Evolutionary conservation across 2,888 invertebrate genomes (phyloP).

Genomic region (Zaprionus bogoriensis): DNA sequence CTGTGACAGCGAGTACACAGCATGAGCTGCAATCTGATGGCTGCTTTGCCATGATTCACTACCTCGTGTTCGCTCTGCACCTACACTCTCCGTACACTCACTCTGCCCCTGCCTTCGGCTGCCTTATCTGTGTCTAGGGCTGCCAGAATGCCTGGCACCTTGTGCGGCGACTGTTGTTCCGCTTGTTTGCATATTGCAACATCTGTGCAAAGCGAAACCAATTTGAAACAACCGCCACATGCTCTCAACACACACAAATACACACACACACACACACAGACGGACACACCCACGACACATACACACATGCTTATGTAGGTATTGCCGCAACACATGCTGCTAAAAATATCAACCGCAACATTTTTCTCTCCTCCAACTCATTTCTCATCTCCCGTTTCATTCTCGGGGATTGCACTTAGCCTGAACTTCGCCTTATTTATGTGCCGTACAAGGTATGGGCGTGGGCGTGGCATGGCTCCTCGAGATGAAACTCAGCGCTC

Average conservation of each 20-base stretch:
- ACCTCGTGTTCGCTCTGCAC: not conserved
- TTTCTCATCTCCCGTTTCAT: conserved; percentile 13
- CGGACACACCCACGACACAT: conserved; percentile 2
- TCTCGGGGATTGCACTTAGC: conserved; percentile 22
- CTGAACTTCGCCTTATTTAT: too few relatives aligned
- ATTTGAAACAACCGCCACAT: conserved; percentile 70
- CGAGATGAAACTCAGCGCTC: conserved; percentile 24
- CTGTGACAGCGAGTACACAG: conserved; percentile 2
- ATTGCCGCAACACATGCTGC: conserved; percentile 32
- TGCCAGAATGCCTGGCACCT: conserved; percentile 50
- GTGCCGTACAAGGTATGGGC: not conserved
- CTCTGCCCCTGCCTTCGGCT: not conserved
- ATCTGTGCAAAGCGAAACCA: conserved; percentile 70
- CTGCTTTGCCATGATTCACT: conserved; percentile 23
- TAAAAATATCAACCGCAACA: conserved; percentile 58
- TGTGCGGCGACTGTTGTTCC: conserved; percentile 57
- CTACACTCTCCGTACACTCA: not conserved
- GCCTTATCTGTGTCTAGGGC: not conserved
- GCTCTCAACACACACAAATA: conserved; percentile 23
- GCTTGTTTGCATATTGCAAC: conserved; percentile 75
- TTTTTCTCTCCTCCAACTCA: conserved; percentile 15
- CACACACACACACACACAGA: conserved; percentile 6
- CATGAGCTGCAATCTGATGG: conserved; percentile 6
- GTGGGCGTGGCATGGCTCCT: not conserved
- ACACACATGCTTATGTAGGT: conserved; percentile 10